phyloP scores from a whole-genome alignment of 2,113 vertebrate genomes.

The Lamprotornis superbus region DNA sequence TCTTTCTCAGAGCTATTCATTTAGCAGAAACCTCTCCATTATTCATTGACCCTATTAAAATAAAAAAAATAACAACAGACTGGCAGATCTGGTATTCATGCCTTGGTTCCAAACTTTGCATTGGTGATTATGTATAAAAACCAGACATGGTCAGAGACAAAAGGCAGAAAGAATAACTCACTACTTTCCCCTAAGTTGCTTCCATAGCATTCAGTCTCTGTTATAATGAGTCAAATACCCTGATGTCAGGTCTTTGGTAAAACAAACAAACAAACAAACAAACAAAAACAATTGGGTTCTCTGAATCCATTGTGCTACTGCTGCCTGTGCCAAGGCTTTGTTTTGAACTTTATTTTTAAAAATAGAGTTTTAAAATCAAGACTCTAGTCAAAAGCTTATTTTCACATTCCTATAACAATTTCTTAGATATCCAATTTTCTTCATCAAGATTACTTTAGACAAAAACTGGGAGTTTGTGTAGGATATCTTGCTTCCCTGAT shows the following conservation, averaged over 20 bases:
- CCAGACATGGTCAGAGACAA: fast-evolving
- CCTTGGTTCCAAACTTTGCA: not conserved
- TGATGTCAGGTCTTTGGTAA: not conserved
- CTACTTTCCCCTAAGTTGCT: not conserved
- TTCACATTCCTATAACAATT: not conserved
- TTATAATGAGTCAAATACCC: not conserved
- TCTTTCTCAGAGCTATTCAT: not conserved
- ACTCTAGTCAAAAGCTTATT: not conserved
- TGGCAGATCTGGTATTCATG: not conserved
- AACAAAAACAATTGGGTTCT: not conserved
- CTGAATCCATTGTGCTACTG: not conserved
- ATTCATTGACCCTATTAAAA: not conserved
- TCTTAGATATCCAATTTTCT: not conserved
- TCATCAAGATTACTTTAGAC: not conserved
- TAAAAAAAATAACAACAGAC: not conserved
- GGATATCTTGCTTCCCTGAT: not conserved
- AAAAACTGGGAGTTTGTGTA: not conserved
- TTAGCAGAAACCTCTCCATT: not conserved
- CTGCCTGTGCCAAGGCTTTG: not conserved
- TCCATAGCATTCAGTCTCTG: not conserved
- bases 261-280: not conserved
- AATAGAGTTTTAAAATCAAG: not conserved
- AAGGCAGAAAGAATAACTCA: not conserved
- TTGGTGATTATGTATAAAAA: not conserved
- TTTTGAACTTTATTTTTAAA: not conserved